These are phyloP conservation scores for Macaria notata DNA, from an alignment of 2,888 invertebrate genomes.

Conservation along the genomic window DNA sequence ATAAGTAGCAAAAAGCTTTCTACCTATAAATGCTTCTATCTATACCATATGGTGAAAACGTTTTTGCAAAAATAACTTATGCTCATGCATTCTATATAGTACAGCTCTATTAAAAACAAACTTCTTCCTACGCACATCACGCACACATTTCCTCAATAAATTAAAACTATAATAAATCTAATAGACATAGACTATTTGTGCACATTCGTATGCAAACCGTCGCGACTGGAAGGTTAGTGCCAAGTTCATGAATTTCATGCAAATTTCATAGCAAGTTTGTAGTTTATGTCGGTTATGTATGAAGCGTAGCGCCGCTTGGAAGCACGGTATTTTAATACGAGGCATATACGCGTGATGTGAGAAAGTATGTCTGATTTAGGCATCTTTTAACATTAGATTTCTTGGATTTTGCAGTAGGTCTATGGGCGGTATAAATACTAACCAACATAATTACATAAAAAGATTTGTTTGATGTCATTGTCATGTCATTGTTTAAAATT, in stretches of 20 bases:
- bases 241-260: slow-evolving; percentile 29
- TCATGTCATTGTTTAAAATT: no score
- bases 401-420: no score
- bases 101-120: not conserved
- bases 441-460: no score
- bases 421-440: no score
- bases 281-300: slow-evolving; percentile 7
- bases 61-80: no score
- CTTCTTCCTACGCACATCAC: slow-evolving; percentile 8
- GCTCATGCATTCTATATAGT: no score
- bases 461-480: no score
- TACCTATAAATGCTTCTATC: no score
- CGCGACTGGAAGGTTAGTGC: slow-evolving; percentile 26
- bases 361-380: not conserved
- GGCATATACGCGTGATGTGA: slow-evolving; percentile 4
- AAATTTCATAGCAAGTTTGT: slow-evolving; percentile 15
- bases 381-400: no score
- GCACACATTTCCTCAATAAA: slow-evolving; percentile 33
- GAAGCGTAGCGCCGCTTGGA: slow-evolving; percentile 8
- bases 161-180: slow-evolving; percentile 32
- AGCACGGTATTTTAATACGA: slow-evolving; percentile 19
- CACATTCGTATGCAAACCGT: slow-evolving; percentile 28
- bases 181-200: slow-evolving; percentile 17
- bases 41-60: no score
- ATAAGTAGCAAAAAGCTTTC: no score